These are phyloP conservation scores for Antidorcas marsupialis DNA, from an alignment of 2,113 vertebrate genomes.

Conservation along the genomic window DNA sequence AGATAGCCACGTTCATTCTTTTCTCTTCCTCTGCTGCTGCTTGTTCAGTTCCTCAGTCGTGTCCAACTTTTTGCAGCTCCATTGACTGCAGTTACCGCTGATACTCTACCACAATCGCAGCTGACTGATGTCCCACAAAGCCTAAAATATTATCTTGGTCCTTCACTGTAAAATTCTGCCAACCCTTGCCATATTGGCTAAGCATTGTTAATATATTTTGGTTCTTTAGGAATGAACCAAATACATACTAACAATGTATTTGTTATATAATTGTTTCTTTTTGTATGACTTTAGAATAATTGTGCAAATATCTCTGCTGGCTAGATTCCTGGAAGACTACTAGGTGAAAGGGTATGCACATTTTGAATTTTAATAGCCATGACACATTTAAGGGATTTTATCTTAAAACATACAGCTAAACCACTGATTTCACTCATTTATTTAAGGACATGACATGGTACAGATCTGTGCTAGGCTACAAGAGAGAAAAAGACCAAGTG, in stretches of 20 bases:
- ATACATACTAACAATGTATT: not conserved
- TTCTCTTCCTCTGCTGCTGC: not conserved
- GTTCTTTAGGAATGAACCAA: not conserved
- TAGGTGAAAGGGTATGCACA: not conserved
- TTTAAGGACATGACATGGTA: not conserved
- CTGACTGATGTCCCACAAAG: accelerated
- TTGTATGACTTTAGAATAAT: not conserved
- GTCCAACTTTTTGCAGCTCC: accelerated
- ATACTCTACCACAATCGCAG: not conserved
- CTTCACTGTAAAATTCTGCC: not conserved
- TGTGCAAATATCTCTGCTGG: not conserved
- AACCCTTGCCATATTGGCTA: not conserved
- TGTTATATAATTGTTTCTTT: not conserved
- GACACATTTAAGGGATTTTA: not conserved
- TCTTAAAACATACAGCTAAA: not conserved
- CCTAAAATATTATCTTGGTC: not conserved
- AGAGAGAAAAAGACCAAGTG: not conserved
- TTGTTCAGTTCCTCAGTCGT: not conserved
- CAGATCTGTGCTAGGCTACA: not conserved
- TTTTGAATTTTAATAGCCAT: not conserved
- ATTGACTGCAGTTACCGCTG: not conserved
- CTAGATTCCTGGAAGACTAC: not conserved
- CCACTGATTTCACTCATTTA: not conserved
- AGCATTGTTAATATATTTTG: not conserved
- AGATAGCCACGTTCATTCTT: accelerated